Conservation (phyloP, 1,140 invertebrate genomes). For the Magallana ariakensis region DNA sequence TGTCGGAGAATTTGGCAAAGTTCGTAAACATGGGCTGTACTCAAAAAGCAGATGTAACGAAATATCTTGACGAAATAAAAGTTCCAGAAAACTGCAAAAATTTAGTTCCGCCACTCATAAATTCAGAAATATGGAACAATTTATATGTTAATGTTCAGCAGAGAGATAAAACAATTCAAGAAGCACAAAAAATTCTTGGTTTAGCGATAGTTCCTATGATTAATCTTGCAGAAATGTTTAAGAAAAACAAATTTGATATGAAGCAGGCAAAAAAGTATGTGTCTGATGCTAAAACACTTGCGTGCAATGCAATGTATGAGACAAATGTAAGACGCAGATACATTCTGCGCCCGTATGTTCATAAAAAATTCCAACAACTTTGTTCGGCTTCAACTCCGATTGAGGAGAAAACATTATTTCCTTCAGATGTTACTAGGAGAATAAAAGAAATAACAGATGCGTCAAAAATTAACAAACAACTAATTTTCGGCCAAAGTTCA, state of each 20-base stretch:
- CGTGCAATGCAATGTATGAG: background rate
- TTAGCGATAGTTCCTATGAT: background rate
- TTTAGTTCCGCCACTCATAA: background rate
- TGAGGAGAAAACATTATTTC: background rate
- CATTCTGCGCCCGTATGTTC: background rate
- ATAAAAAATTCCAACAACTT: constrained; percentile 4
- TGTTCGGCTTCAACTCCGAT: background rate
- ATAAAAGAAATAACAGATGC: background rate
- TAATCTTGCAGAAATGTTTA: background rate
- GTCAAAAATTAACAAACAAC: too few species aligned
- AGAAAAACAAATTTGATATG: too few species aligned
- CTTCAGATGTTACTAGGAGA: background rate
- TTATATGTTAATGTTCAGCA: background rate
- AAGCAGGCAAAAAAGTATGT: too few species aligned
- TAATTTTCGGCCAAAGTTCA: too few species aligned
- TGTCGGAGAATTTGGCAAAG: too few species aligned
- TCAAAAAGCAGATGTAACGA: too few species aligned
- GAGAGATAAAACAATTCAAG: constrained; percentile 7
- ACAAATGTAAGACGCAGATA: background rate
- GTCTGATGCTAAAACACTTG: background rate
- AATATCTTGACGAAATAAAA: too few species aligned
- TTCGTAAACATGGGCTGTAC: too few species aligned
- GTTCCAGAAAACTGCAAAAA: background rate
- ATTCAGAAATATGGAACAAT: constrained; percentile 8
- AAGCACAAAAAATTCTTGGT: background rate